A percentile compares a stretch with the other conserved stretches of the same genome.
phyloP scores from a whole-genome alignment of 2,888 invertebrate species.

The Hirtodrosophila confusa region DNA sequence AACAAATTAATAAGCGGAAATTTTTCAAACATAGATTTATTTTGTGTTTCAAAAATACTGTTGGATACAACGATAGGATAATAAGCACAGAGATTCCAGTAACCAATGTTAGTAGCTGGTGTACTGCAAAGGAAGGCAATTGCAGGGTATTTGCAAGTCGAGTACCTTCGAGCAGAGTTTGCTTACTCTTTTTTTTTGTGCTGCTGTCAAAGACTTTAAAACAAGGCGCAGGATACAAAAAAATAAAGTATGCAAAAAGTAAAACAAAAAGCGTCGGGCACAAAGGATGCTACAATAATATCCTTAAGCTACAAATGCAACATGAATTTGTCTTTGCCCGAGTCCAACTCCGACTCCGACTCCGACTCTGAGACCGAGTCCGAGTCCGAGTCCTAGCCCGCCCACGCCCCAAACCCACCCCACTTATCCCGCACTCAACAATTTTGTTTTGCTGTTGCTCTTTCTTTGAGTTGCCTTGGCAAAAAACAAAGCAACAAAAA shows the following conservation, averaged over 20 bases:
- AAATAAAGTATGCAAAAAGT: conserved; percentile 71
- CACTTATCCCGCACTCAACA: conserved; percentile 43
- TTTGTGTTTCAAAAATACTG: too few relatives aligned
- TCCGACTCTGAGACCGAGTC: conserved; percentile 23
- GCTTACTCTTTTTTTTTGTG: conserved; percentile 8
- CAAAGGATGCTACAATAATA: conserved; percentile 77
- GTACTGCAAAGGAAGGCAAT: too few relatives aligned
- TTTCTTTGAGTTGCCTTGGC: conserved; percentile 63
- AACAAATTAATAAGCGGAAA: too few relatives aligned
- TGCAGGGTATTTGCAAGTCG: too few relatives aligned
- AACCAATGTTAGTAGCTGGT: too few relatives aligned
- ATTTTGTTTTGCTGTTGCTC: conserved; percentile 51
- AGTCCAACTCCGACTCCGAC: conserved; percentile 21
- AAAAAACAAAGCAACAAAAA: conserved; percentile 28
- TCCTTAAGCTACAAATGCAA: conserved; percentile 79
- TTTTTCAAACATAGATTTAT: too few relatives aligned
- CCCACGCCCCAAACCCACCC: conserved; percentile 32
- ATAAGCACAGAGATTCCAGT: too few relatives aligned
- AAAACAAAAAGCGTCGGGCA: conserved; percentile 64
- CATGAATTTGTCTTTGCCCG: conserved; percentile 76
- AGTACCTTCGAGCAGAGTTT: neutral
- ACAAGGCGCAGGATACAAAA: conserved; percentile 46
- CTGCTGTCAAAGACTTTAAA: conserved; percentile 50
- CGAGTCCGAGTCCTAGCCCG: conserved; percentile 2
- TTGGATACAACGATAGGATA: too few relatives aligned